Base-by-base conservation (phyloP, 1,140 invertebrate genomes). In the Nasonia longicornis region DNA sequence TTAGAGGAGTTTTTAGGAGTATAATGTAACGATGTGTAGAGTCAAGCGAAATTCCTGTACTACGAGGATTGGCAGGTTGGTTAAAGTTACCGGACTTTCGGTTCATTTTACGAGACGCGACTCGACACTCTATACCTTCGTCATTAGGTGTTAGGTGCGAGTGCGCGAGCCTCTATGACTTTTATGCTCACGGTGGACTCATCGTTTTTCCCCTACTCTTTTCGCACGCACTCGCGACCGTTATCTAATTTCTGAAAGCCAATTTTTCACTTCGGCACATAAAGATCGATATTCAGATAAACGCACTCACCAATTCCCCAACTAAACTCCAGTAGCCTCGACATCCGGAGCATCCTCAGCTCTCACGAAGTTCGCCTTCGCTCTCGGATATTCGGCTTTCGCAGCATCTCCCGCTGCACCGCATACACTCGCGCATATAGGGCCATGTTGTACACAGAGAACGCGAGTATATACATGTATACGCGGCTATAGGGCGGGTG, bases 41-140 rank as follows among this genome's bases (percentile, higher is more conserved):
- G 31, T 70, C 69, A 70, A 38, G 29, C 31, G 69, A 16, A 70
- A 70, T 70, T 70, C 69, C 69, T 70, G 69, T 38, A 70, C 38
- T 70, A 20, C 2, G 11, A 31, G 29, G 16, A 38, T 35, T 8
- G 35, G 69, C 69, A 35, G 31, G 69, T 67, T 31, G 66, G 66
- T 16, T 70, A 38, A 70, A 20, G 69, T 70, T 70, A 70, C 69
- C 69, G 69, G 69, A 70, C 69, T 70, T 70, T 70, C 69, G 69
- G 31, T 70, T 70, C 69, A 20, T 70, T 70, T 70, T 70, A 70
- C 69, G 35, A 70, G 31, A 70, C 16, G 26, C 52, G 52, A 58
- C 52, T 20, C 16, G 69, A 35, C 31, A 70, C 35, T 38, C 14
- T 70, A 69, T 69, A 26, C 66, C 12, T 52, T 20, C 52, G 31